Conservation (phyloP, 2,888 invertebrate species). For the Plutella xylostella region DNA sequence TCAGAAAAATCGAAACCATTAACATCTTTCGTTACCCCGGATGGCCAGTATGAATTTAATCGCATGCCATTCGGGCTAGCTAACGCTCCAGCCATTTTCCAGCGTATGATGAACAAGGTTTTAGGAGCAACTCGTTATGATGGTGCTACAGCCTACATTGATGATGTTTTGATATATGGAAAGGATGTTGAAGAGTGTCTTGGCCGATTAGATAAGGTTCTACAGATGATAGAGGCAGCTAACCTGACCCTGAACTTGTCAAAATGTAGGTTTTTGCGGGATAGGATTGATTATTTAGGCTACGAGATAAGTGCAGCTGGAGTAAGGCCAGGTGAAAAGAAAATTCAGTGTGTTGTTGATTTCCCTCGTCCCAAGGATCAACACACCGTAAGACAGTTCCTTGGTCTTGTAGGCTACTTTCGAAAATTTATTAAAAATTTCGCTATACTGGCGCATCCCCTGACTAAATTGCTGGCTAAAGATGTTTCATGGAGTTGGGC, state of each 20-base stretch:
- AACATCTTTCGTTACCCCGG: too few relatives aligned
- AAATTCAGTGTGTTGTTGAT: neutral
- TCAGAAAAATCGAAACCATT: too few relatives aligned
- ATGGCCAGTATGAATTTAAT: too few relatives aligned
- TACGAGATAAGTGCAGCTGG: conserved; percentile 1
- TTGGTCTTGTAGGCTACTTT: conserved; percentile 9
- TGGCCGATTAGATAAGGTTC: neutral
- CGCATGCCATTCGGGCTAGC: too few relatives aligned
- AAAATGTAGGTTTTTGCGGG: neutral
- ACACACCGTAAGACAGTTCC: conserved; percentile 3
- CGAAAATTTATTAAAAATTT: conserved; percentile 9
- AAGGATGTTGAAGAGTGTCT: neutral
- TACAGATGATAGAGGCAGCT: neutral
- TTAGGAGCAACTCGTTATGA: neutral
- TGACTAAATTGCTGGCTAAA: conserved; percentile 5
- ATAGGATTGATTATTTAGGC: conserved; percentile 1
- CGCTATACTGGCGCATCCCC: neutral
- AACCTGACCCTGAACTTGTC: neutral
- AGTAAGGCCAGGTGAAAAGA: neutral
- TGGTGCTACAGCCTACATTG: neutral
- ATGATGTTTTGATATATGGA: neutral
- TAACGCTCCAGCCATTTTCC: too few relatives aligned
- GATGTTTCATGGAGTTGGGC: conserved; percentile 1
- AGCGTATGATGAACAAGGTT: neutral
- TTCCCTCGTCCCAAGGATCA: neutral